Percentiles rank a stretch among this genome's conserved stretches.
These are phyloP conservation scores for Gobiocypris rarus DNA, from an alignment of 2,113 vertebrate genomes.

Conservation along the genomic window DNA sequence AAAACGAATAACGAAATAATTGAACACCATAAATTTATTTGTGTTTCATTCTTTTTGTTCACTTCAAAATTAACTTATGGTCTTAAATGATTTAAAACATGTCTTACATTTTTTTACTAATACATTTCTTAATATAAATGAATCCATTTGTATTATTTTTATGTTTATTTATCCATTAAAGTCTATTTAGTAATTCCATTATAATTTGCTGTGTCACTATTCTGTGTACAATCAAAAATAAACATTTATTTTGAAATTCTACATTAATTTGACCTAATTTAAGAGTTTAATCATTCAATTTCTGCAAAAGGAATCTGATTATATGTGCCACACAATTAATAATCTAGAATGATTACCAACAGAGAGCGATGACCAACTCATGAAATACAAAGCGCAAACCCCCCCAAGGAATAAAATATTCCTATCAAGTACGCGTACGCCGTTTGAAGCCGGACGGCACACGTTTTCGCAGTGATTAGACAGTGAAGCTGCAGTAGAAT, in stretches of 20 bases:
- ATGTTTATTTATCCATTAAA: neutral
- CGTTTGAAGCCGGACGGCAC: neutral
- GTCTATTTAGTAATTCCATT: neutral
- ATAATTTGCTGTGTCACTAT: neutral
- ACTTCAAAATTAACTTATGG: neutral
- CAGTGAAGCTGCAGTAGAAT: neutral
- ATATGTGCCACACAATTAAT: neutral
- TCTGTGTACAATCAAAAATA: neutral
- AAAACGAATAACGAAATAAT: neutral
- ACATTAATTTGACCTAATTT: neutral
- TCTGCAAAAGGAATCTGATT: neutral
- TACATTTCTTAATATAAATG: too few species aligned
- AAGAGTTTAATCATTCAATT: neutral
- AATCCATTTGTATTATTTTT: neutral
- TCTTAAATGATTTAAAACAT: neutral
- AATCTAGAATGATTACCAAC: neutral
- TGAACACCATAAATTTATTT: neutral
- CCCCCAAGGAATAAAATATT: neutral
- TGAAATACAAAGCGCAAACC: neutral
- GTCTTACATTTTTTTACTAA: too few species aligned
- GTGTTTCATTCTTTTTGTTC: neutral
- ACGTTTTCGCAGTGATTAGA: neutral
- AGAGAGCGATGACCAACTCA: neutral
- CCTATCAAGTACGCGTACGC: neutral
- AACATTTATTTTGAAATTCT: neutral